A percentile compares a stretch with the other conserved stretches of the same genome.
These are phyloP conservation scores for Macrosoma leucophasiata DNA, from an alignment of 2,888 invertebrate species.

Conservation along the genomic window DNA sequence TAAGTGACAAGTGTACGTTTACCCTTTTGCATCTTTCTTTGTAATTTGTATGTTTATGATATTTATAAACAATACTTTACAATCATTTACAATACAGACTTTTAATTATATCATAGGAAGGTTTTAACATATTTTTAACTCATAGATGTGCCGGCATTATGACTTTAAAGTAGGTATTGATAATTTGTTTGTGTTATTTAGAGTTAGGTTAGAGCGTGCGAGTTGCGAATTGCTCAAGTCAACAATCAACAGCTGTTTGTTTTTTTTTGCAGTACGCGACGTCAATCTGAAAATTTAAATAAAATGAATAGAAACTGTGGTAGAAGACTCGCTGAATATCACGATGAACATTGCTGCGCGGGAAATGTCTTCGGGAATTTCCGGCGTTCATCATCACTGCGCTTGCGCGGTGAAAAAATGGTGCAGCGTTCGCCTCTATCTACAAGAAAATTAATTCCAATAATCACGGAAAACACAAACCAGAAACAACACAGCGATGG, in stretches of 20 bases:
- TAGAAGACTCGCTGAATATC: slow-evolving; percentile 59
- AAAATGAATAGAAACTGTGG: slow-evolving; percentile 59
- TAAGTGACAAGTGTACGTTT: too few species aligned
- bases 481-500: slow-evolving; percentile 66
- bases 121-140: too few species aligned
- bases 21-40: too few species aligned
- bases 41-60: too few species aligned
- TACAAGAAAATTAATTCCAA: slow-evolving; percentile 72
- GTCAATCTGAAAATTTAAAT: slow-evolving; percentile 45
- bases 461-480: slow-evolving; percentile 78
- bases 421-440: slow-evolving; percentile 71
- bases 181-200: too few species aligned
- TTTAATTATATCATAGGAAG: too few species aligned
- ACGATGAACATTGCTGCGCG: slow-evolving; percentile 70
- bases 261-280: slow-evolving; percentile 50
- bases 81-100: too few species aligned
- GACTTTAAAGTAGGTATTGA: too few species aligned
- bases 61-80: too few species aligned
- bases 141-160: too few species aligned
- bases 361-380: slow-evolving; percentile 72
- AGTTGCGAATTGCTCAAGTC: too few species aligned
- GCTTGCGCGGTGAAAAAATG: slow-evolving; percentile 80
- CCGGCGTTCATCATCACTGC: slow-evolving; percentile 80
- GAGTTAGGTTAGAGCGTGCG: too few species aligned
- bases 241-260: slow-evolving; percentile 50